phyloP scores from a whole-genome alignment of 2,888 invertebrate genomes.

The Diaperis boleti region DNA sequence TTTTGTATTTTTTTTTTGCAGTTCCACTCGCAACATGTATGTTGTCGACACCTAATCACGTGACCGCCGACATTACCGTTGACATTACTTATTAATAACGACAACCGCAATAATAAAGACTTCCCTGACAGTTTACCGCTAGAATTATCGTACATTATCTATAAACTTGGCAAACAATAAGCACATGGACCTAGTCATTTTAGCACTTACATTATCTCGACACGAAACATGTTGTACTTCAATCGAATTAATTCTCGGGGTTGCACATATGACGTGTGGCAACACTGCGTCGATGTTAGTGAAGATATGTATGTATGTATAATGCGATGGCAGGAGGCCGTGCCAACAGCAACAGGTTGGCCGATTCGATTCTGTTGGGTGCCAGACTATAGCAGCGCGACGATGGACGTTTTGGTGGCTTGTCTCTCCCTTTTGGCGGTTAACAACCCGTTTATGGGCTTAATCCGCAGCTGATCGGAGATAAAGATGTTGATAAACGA shows the following conservation, averaged over 20 bases:
- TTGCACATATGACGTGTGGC: conserved; percentile 26
- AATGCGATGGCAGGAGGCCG: conserved; percentile 37
- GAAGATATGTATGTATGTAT: conserved; percentile 14
- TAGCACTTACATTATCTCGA: conserved; percentile 8
- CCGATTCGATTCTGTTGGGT: not conserved
- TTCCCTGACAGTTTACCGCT: not conserved
- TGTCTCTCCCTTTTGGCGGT: conserved; percentile 23
- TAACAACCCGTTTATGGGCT: conserved; percentile 57
- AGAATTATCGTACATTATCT: conserved; percentile 1
- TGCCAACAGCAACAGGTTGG: conserved; percentile 40
- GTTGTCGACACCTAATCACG: not conserved
- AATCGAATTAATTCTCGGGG: conserved; percentile 27
- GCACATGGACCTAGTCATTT: not conserved
- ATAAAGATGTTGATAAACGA: not conserved
- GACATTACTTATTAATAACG: conserved; percentile 1
- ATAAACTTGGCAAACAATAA: not conserved
- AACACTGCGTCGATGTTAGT: conserved; percentile 31
- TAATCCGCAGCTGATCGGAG: conserved; percentile 36
- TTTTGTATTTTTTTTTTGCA: too few species aligned
- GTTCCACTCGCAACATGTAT: too few species aligned
- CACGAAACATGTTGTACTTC: conserved; percentile 13
- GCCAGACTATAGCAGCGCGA: not conserved
- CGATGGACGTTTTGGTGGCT: conserved; percentile 6
- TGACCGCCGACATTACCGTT: not conserved
- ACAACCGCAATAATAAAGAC: not conserved